phyloP scores from a whole-genome alignment of 2,113 vertebrate species.

The Glareola pratincola region DNA sequence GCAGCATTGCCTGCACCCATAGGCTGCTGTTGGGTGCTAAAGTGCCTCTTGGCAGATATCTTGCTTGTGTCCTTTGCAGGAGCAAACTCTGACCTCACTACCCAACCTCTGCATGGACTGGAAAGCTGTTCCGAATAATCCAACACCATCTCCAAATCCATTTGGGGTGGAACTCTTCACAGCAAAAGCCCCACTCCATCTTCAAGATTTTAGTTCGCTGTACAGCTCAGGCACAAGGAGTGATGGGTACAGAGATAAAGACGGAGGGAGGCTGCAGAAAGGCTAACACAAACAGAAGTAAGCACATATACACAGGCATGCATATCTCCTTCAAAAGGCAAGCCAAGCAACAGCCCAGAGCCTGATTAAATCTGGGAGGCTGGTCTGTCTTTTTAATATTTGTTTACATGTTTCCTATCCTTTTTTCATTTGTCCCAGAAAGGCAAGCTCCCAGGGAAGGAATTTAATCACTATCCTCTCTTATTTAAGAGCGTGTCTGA shows the following conservation, averaged over 20 bases:
- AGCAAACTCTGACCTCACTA: neutral
- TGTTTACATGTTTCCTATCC: conserved; percentile 30
- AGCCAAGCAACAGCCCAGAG: neutral
- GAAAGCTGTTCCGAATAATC: neutral
- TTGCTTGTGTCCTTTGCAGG: neutral
- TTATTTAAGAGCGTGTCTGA: neutral
- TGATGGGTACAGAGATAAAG: neutral
- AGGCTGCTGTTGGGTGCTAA: neutral
- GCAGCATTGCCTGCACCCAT: accelerated
- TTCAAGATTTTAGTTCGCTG: neutral
- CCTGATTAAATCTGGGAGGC: neutral
- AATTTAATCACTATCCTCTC: conserved; percentile 19
- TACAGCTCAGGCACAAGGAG: neutral
- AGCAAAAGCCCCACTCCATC: neutral
- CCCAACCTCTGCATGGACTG: neutral
- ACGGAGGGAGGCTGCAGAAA: neutral
- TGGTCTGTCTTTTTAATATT: neutral
- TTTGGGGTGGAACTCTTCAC: neutral
- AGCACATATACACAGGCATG: neutral
- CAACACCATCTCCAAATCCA: neutral
- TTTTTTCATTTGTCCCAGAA: conserved; percentile 17
- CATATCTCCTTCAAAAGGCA: neutral
- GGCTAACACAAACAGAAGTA: neutral
- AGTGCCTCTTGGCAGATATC: neutral
- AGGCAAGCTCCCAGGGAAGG: neutral